These are phyloP conservation scores for Tragelaphus imberbis DNA, from an alignment of 2,113 vertebrate genomes.

Conservation along the genomic window DNA sequence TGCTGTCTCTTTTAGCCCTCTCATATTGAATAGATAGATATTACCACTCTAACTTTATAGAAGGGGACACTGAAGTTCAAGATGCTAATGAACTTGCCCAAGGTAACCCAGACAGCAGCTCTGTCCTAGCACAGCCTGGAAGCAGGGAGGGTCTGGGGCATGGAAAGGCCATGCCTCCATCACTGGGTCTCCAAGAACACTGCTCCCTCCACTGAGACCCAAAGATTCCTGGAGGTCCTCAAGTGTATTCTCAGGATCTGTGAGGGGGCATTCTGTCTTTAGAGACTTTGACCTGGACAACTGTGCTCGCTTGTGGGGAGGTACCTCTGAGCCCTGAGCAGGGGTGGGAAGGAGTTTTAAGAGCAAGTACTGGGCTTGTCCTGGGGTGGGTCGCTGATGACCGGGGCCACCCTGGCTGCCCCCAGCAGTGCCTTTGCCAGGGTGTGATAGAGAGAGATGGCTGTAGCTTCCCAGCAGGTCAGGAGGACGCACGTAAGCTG, in stretches of 20 bases:
- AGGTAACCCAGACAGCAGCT: neutral
- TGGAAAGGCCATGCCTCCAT: neutral
- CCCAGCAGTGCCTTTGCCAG: neutral
- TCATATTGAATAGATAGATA: neutral
- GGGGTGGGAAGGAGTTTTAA: neutral
- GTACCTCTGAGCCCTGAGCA: neutral
- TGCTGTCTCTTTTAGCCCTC: neutral
- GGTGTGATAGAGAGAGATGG: neutral
- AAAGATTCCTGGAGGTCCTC: neutral
- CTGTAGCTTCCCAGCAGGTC: neutral
- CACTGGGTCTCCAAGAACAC: neutral
- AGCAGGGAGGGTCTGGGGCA: neutral
- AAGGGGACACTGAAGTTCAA: neutral
- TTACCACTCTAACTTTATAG: neutral
- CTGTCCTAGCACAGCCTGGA: neutral
- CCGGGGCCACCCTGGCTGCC: neutral
- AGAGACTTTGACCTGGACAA: neutral
- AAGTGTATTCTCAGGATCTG: neutral
- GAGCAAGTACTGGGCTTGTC: neutral
- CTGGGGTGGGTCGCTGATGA: neutral
- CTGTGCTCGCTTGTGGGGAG: neutral
- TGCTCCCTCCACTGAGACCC: neutral
- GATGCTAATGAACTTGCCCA: neutral
- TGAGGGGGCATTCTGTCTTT: neutral
- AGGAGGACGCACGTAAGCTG: neutral